phyloP scores from a whole-genome alignment of 35 echinoderm and acorn worm genomes.

The Nesometra sesokonis region DNA sequence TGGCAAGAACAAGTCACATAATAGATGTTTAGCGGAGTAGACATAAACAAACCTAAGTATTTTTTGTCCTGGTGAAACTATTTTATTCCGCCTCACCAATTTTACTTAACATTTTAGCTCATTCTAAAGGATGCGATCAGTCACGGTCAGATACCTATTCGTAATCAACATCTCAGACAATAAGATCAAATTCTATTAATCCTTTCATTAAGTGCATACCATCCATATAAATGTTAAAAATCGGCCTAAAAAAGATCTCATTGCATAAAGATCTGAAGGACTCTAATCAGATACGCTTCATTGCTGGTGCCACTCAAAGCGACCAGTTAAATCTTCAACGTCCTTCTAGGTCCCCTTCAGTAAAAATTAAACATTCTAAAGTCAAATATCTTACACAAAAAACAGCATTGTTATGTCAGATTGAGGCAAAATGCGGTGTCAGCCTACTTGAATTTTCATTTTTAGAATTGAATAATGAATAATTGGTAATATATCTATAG shows the following conservation, averaged over 20 bases:
- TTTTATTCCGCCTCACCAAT: background rate
- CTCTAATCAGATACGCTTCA: background rate
- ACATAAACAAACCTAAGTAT: background rate
- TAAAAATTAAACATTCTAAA: background rate
- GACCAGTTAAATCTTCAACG: background rate
- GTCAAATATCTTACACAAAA: background rate
- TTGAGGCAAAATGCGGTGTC: background rate
- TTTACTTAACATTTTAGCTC: background rate
- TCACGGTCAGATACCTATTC: background rate
- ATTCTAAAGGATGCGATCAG: background rate
- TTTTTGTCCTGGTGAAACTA: background rate
- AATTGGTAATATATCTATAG: background rate
- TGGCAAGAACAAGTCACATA: background rate
- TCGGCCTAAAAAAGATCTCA: background rate
- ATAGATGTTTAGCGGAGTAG: background rate
- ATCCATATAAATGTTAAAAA: background rate
- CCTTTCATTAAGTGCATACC: background rate
- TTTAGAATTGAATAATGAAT: background rate
- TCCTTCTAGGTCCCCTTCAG: background rate
- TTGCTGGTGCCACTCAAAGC: background rate
- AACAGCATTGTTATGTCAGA: background rate
- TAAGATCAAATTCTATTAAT: background rate
- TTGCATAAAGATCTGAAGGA: background rate
- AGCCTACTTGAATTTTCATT: background rate
- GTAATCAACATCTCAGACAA: background rate